These are phyloP conservation scores for Galeopsomyia nigrocyanea DNA, from an alignment of 2,888 invertebrate genomes.

Conservation along the genomic window DNA sequence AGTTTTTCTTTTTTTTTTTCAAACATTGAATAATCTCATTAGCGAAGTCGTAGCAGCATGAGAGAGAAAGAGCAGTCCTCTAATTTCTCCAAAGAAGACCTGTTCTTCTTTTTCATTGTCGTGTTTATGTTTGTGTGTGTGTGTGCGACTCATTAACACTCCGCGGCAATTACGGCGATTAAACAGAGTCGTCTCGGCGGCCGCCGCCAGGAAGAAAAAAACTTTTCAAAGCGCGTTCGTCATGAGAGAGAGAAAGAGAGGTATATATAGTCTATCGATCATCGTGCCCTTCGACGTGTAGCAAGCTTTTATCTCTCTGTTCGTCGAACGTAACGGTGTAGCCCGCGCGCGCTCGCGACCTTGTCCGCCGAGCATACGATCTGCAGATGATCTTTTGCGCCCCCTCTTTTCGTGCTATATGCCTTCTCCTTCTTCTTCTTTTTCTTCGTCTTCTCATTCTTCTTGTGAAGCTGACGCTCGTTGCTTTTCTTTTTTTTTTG, in stretches of 20 bases:
- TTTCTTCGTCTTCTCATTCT: neutral
- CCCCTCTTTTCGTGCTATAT: no score
- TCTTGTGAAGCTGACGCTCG: neutral
- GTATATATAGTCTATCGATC: neutral
- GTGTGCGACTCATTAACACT: slow-evolving; percentile 31
- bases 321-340: no score
- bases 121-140: slow-evolving; percentile 24
- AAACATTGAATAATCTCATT: no score
- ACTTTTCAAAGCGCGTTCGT: no score
- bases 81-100: slow-evolving; percentile 9
- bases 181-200: slow-evolving; percentile 26
- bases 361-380: neutral
- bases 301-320: no score
- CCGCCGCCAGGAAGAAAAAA: no score
- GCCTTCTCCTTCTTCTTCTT: neutral
- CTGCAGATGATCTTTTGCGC: slow-evolving; percentile 19
- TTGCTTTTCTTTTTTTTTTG: neutral
- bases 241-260: no score
- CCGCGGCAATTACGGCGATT: slow-evolving; percentile 36
- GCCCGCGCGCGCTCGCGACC: no score
- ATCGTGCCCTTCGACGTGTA: slow-evolving; percentile 2
- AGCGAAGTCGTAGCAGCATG: slow-evolving; percentile 1
- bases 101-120: slow-evolving; percentile 17
- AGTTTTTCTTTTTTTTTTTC: no score
- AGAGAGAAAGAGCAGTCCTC: slow-evolving; percentile 28